Conservation (phyloP, 2,797 vertebrate species). For the Coregonus ussuriensis region DNA sequence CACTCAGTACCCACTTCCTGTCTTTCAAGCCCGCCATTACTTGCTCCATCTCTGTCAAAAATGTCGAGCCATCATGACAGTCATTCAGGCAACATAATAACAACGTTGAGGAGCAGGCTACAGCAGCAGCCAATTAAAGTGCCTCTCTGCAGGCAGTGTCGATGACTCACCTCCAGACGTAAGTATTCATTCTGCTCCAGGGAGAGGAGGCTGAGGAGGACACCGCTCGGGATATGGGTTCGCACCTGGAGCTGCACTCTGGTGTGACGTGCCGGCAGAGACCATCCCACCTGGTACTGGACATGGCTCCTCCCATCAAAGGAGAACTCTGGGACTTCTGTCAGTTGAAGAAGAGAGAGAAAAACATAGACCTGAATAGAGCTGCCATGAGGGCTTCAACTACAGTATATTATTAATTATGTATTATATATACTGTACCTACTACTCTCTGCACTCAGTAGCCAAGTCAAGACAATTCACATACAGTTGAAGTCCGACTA, state of each 20-base stretch:
- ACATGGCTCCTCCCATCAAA: slow-evolving; percentile 84
- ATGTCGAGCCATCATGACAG: slow-evolving; percentile 55
- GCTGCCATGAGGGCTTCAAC: not conserved
- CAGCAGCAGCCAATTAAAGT: slow-evolving; percentile 39
- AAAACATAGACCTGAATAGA: not conserved
- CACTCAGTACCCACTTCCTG: slow-evolving; percentile 56
- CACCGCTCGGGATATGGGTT: slow-evolving; percentile 73
- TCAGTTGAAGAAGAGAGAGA: slow-evolving; percentile 28
- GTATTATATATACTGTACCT: too few species aligned
- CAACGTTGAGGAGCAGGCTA: slow-evolving; percentile 33
- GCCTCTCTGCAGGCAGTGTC: not conserved
- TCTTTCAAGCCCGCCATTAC: slow-evolving; percentile 66
- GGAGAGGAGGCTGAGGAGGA: slow-evolving; percentile 79
- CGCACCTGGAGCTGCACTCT: slow-evolving; percentile 79
- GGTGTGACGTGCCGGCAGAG: slow-evolving; percentile 70
- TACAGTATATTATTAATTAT: too few species aligned
- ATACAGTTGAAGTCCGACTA: too few species aligned
- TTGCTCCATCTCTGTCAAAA: slow-evolving; percentile 48
- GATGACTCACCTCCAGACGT: slow-evolving; percentile 81
- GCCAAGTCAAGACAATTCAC: too few species aligned
- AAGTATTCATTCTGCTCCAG: slow-evolving; percentile 83
- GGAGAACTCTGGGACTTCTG: slow-evolving; percentile 80
- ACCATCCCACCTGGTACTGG: slow-evolving; percentile 78
- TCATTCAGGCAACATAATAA: slow-evolving; percentile 53
- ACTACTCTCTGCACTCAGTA: too few species aligned